Percentiles rank a stretch among this genome's conserved stretches.
phyloP scores from a whole-genome alignment of 30 jellyfish, hydroid and myxozoan species.

The Rhopilema esculentum region DNA sequence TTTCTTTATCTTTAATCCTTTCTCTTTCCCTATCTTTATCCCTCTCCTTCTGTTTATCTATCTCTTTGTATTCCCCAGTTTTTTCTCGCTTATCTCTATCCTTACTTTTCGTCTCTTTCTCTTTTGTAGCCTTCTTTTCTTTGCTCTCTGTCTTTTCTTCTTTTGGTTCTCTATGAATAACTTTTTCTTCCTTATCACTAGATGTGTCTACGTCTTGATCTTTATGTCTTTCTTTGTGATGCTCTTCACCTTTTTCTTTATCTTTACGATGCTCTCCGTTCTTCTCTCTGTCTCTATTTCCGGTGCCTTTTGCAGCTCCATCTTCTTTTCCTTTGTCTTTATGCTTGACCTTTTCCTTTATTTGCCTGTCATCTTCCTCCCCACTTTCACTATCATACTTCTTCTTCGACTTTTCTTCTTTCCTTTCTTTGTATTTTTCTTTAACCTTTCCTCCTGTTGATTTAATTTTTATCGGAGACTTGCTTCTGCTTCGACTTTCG shows the following conservation, averaged over 20 bases:
- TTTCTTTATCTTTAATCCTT: constrained; percentile 42
- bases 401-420: constrained; percentile 10
- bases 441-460: constrained; percentile 15
- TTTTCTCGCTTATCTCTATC: constrained; percentile 25
- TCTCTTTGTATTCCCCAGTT: constrained; percentile 22
- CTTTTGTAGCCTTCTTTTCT: background rate
- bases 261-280: constrained; percentile 8
- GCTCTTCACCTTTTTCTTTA: constrained; percentile 41
- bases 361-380: constrained; percentile 16
- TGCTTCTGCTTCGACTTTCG: constrained; percentile 44
- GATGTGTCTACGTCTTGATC: constrained; percentile 43
- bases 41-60: constrained; percentile 27
- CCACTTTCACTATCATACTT: constrained; percentile 54
- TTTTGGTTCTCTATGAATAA: background rate
- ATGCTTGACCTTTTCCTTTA: constrained; percentile 6
- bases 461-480: constrained; percentile 50
- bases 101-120: constrained; percentile 8
- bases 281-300: constrained; percentile 41
- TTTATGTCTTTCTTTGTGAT: constrained; percentile 19
- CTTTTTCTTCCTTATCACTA: constrained; percentile 31
- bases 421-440: constrained; percentile 26
- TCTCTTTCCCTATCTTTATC: constrained; percentile 44
- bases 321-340: constrained; percentile 31
- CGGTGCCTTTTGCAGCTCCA: background rate
- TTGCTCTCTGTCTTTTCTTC: constrained; percentile 1